Conservation (phyloP, 2,113 vertebrate genomes). For the Oncorhynchus masou region DNA sequence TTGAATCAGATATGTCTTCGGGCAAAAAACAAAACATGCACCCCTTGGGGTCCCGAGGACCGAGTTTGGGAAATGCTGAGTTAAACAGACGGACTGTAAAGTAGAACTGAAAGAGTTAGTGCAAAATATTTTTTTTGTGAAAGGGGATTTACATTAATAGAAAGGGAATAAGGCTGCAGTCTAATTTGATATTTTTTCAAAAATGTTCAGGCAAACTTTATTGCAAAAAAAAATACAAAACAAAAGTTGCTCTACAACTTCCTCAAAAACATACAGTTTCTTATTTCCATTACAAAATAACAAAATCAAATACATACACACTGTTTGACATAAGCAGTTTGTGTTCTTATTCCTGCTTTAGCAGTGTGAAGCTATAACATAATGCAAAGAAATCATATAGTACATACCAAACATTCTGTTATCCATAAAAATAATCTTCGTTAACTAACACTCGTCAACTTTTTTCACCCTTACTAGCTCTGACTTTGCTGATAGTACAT, state of each 20-base stretch:
- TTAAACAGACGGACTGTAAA: not conserved
- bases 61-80: too few species aligned
- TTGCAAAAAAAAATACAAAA: conserved; percentile 19
- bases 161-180: not conserved
- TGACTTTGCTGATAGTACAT: too few species aligned
- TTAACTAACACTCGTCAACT: too few species aligned
- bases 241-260: not conserved
- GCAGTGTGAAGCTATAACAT: conserved; percentile 4
- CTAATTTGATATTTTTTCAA: not conserved
- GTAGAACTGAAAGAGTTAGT: not conserved
- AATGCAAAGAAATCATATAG: not conserved
- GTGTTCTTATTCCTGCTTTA: not conserved
- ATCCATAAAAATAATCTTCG: too few species aligned
- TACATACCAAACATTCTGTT: not conserved
- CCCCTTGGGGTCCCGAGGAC: too few species aligned
- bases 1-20: too few species aligned
- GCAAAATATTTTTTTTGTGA: conserved; percentile 4
- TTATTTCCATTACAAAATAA: not conserved
- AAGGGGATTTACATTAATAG: not conserved
- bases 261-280: not conserved
- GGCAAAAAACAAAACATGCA: too few species aligned
- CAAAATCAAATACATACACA: not conserved
- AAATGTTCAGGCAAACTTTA: conserved; percentile 30
- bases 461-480: too few species aligned
- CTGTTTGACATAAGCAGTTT: not conserved